Percentiles rank a stretch among this genome's conserved stretches.
These are phyloP conservation scores for Otis tarda DNA, from an alignment of 2,113 vertebrate species.

Conservation along the genomic window DNA sequence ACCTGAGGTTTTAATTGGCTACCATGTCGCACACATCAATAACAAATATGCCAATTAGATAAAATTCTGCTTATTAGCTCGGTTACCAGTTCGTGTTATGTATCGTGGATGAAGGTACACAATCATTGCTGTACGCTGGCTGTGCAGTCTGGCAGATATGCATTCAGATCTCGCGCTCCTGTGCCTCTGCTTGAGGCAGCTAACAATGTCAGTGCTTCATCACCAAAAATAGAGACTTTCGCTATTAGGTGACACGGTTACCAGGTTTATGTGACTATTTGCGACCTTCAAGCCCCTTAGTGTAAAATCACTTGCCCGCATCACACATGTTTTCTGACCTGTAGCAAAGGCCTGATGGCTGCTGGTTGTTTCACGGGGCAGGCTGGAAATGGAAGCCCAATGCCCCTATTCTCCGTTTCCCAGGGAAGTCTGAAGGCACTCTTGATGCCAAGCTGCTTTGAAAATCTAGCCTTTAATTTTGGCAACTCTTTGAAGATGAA, in stretches of 20 bases:
- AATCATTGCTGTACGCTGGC: accelerated
- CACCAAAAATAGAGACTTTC: neutral
- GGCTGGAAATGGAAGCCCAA: neutral
- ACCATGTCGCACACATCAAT: neutral
- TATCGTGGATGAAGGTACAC: neutral
- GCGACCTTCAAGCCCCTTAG: neutral
- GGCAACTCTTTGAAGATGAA: neutral
- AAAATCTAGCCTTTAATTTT: neutral
- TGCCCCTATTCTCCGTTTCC: neutral
- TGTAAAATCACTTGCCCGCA: neutral
- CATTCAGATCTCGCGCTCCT: accelerated
- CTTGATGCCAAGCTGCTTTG: neutral
- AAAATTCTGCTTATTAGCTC: neutral
- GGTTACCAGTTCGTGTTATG: neutral
- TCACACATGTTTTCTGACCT: neutral
- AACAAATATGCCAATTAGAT: conserved; percentile 7
- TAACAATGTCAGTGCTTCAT: accelerated
- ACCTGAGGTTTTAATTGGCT: neutral
- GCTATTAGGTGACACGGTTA: neutral
- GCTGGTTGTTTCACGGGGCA: neutral
- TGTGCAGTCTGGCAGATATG: neutral
- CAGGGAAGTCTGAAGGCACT: neutral
- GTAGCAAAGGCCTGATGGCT: neutral
- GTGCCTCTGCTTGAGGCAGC: neutral
- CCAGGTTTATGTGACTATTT: neutral